phyloP scores from a whole-genome alignment of 2,797 vertebrate genomes.

The Florisuga fusca region DNA sequence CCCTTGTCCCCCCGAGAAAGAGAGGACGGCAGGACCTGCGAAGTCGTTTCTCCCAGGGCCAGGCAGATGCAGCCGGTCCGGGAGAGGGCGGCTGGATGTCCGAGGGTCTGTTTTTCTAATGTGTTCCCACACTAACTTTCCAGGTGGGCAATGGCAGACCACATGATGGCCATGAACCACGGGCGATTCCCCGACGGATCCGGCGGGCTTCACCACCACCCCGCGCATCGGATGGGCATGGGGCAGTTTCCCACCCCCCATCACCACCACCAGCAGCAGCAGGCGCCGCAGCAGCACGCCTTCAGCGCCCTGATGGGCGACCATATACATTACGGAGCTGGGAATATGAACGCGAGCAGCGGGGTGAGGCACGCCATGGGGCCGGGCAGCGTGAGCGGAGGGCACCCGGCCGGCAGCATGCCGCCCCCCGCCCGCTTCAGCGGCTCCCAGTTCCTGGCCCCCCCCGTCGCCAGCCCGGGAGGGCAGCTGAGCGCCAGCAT shows the following conservation, averaged over 20 bases:
- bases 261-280: slow-evolving; percentile 84
- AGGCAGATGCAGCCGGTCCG: background rate
- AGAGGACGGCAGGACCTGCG: background rate
- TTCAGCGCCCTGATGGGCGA: slow-evolving; percentile 87
- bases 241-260: slow-evolving; percentile 85
- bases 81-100: slow-evolving; percentile 11
- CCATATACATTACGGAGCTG: slow-evolving; percentile 86
- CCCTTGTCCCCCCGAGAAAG: background rate
- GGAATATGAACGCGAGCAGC: slow-evolving; percentile 81
- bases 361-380: slow-evolving; percentile 85
- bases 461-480: slow-evolving; percentile 81
- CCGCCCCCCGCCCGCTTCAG: slow-evolving; percentile 82
- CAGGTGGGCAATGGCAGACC: slow-evolving; percentile 87
- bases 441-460: slow-evolving; percentile 84
- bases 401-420: slow-evolving; percentile 81
- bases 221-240: slow-evolving; percentile 87
- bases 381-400: slow-evolving; percentile 82
- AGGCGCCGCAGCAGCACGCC: slow-evolving; percentile 83
- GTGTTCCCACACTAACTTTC: slow-evolving; percentile 61
- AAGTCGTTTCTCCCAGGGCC: background rate
- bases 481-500: slow-evolving; percentile 88
- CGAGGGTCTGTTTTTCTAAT: slow-evolving; percentile 13
- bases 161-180: slow-evolving; percentile 92
- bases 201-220: slow-evolving; percentile 86
- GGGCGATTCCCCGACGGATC: slow-evolving; percentile 88